Evolutionary conservation across 2,797 vertebrate species (phyloP).

Genomic region (Platyrinchus mystaceus): DNA sequence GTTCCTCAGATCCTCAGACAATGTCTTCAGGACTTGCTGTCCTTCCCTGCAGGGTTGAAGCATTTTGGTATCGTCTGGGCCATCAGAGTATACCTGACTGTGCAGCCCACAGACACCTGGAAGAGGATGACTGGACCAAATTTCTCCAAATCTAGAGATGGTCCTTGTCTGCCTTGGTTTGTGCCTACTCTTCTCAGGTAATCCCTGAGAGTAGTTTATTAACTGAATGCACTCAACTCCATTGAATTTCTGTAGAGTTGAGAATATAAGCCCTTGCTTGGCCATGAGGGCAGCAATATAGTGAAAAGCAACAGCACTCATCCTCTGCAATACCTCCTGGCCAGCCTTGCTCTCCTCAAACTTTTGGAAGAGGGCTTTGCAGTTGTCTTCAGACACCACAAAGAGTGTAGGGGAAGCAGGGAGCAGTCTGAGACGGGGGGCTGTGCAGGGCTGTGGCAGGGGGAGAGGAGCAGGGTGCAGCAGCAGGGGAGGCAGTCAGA

Average conservation of each 20-base stretch:
- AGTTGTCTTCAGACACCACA: not conserved
- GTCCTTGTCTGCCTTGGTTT: not conserved
- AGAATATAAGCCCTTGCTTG: not conserved
- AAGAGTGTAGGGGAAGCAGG: not conserved
- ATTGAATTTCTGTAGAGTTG: not conserved
- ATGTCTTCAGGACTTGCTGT: not conserved
- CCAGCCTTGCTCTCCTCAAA: not conserved
- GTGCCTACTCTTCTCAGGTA: not conserved
- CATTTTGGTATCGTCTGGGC: not conserved
- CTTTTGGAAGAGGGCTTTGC: not conserved
- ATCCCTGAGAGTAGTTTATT: not conserved
- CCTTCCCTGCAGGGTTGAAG: not conserved
- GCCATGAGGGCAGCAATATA: not conserved
- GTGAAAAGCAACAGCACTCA: not conserved
- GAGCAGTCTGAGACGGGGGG: too few species aligned
- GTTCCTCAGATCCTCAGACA: not conserved
- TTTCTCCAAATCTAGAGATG: not conserved
- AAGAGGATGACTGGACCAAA: not conserved
- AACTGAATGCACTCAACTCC: not conserved
- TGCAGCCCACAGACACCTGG: not conserved
- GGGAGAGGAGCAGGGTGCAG: rapidly evolving
- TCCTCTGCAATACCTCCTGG: not conserved
- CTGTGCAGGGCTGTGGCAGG: not conserved
- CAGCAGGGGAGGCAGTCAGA: not conserved
- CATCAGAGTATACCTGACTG: rapidly evolving